Conservation (phyloP, 2,797 vertebrate genomes). For the Pteropus rufus region DNA sequence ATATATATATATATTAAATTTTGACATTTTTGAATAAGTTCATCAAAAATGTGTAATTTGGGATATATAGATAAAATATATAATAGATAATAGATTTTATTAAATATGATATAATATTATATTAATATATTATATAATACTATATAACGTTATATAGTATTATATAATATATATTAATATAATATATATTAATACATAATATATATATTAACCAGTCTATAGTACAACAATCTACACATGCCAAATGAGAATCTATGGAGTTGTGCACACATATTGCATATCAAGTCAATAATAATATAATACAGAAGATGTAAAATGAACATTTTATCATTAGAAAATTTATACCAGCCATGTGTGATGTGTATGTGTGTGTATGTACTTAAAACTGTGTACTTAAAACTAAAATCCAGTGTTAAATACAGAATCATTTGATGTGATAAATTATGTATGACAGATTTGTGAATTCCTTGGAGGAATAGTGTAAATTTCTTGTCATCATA, state of each 20-base stretch:
- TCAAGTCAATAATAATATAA: neutral
- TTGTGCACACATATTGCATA: neutral
- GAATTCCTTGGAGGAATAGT: neutral
- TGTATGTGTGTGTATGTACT: neutral
- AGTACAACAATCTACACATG: neutral
- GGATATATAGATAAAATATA: no score
- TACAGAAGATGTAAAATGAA: neutral
- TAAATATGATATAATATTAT: no score
- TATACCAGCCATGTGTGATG: neutral
- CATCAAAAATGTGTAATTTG: no score
- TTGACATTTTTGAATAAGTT: no score
- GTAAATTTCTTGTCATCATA: neutral
- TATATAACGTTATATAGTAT: no score
- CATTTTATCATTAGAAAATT: neutral
- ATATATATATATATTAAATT: neutral
- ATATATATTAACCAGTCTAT: neutral
- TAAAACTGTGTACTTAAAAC: neutral
- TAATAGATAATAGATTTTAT: no score
- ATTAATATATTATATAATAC: no score
- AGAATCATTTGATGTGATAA: neutral
- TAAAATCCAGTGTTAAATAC: neutral
- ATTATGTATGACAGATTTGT: neutral
- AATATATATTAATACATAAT: neutral
- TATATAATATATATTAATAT: no score
- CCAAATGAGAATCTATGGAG: neutral